Evolutionary conservation across 2,113 vertebrate species (phyloP).

Genomic region (Callocephalon fimbriatum): DNA sequence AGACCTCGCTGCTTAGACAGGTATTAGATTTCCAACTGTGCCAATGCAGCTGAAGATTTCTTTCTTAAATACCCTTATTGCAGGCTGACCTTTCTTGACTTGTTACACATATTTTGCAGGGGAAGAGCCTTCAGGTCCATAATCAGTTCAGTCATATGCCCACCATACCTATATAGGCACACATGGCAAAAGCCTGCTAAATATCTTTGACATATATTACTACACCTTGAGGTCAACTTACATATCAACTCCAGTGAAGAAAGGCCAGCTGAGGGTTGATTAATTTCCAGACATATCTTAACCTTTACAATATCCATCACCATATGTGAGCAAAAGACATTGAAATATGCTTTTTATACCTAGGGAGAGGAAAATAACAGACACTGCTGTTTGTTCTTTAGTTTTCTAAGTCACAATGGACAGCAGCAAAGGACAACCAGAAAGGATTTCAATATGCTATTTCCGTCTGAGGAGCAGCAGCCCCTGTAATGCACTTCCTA

Average conservation of each 20-base stretch:
- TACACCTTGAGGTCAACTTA: constrained; percentile 21
- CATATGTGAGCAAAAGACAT: background rate
- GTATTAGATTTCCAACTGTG: constrained; percentile 5
- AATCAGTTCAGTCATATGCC: background rate
- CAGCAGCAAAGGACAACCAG: background rate
- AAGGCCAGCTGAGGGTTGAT: background rate
- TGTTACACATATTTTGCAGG: background rate
- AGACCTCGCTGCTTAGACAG: background rate
- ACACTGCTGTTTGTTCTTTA: background rate
- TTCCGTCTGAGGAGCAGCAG: background rate
- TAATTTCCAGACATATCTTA: constrained; percentile 18
- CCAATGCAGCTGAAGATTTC: constrained; percentile 1
- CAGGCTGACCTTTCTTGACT: constrained; percentile 9
- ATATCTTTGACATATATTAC: constrained; percentile 33
- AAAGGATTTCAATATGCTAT: background rate
- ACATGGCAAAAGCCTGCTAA: background rate
- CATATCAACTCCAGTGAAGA: background rate
- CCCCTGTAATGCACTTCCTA: background rate
- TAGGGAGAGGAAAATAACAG: background rate
- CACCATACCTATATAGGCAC: background rate
- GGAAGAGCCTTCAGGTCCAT: constrained; percentile 8
- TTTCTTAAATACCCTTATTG: background rate
- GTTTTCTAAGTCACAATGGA: background rate
- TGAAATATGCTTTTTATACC: background rate
- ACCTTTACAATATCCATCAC: background rate